These are phyloP conservation scores for Ennomos erosarius DNA, from an alignment of 2,888 invertebrate species.

Conservation along the genomic window DNA sequence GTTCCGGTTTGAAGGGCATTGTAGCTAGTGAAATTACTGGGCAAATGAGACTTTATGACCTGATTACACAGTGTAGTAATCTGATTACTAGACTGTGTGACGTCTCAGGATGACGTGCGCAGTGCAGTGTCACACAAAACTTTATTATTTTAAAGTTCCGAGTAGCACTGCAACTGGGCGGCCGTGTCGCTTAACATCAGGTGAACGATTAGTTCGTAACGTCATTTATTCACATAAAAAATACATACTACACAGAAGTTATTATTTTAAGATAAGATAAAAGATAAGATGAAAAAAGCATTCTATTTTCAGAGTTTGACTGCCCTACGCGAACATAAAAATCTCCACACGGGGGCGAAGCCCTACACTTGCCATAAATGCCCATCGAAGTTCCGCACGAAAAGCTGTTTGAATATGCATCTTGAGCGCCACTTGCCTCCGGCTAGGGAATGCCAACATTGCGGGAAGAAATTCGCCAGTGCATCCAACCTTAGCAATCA, in stretches of 20 bases:
- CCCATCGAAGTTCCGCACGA: constrained; percentile 36
- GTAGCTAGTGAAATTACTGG: too few relatives aligned
- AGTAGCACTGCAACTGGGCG: too few relatives aligned
- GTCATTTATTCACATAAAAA: neutral
- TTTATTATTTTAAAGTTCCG: too few relatives aligned
- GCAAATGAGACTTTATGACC: too few relatives aligned
- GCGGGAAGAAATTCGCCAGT: constrained; percentile 40
- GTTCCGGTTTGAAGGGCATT: too few relatives aligned
- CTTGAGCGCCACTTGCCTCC: constrained; percentile 35
- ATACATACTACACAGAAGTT: too few relatives aligned
- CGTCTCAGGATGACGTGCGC: too few relatives aligned
- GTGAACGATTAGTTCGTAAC: constrained; percentile 8
- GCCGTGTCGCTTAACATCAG: too few relatives aligned
- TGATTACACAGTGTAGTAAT: too few relatives aligned
- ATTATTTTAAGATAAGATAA: too few relatives aligned
- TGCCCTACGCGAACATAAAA: constrained; percentile 31
- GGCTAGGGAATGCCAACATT: constrained; percentile 29
- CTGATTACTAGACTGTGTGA: too few relatives aligned
- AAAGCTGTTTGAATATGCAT: constrained; percentile 37
- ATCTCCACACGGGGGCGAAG: constrained; percentile 35
- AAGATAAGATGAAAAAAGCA: neutral
- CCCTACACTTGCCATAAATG: constrained; percentile 39
- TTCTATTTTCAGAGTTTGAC: constrained; percentile 32
- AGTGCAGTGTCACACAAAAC: too few relatives aligned
- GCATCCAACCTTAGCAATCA: constrained; percentile 39